Evolutionary conservation across 2,113 vertebrate genomes (phyloP).

Genomic region (Sterna hirundo): DNA sequence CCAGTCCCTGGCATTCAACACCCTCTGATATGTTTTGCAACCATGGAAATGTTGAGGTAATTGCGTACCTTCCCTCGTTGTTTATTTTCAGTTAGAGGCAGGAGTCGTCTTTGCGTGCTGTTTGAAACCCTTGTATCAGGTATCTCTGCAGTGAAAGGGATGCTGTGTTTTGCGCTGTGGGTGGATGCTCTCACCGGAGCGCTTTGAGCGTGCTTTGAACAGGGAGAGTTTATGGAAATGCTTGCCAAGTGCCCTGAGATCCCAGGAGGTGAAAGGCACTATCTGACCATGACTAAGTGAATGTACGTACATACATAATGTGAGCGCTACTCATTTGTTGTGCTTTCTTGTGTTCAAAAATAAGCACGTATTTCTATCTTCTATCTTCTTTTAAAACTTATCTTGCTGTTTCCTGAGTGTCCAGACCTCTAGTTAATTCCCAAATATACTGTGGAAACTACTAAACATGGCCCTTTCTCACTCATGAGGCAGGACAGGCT

Average conservation of each 20-base stretch:
- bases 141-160: not conserved
- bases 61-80: not conserved
- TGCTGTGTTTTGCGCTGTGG: not conserved
- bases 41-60: not conserved
- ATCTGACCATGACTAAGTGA: not conserved
- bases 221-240: not conserved
- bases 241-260: not conserved
- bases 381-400: not conserved
- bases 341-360: not conserved
- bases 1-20: not conserved
- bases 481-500: not conserved
- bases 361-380: not conserved
- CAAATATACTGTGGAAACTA: rapidly evolving
- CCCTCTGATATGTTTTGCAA: not conserved
- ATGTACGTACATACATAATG: not conserved
- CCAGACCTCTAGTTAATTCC: not conserved
- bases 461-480: not conserved
- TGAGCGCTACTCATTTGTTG: not conserved
- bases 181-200: not conserved
- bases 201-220: not conserved
- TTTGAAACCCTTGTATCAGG: not conserved
- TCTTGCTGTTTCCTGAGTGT: not conserved
- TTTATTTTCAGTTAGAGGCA: not conserved
- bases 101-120: not conserved
- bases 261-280: not conserved